Percentiles rank a stretch among this genome's conserved stretches.
phyloP scores from a whole-genome alignment of 2,113 vertebrate genomes.

The Tenebrosternarchus preto region DNA sequence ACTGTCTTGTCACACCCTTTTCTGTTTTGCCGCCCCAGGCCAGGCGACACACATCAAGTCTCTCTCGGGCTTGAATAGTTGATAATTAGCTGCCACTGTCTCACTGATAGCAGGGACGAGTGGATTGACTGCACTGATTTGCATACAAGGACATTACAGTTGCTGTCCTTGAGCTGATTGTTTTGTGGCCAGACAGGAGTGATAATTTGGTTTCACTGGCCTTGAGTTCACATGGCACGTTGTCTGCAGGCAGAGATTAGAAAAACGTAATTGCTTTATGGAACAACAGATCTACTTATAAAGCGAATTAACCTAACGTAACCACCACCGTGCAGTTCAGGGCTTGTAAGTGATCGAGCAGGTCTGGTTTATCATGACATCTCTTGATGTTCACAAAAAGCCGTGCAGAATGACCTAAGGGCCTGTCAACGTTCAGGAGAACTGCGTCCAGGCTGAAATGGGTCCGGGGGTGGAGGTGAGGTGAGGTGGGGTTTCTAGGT shows the following conservation, averaged over 20 bases:
- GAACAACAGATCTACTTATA: too few species aligned
- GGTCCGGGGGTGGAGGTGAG: conserved; percentile 8
- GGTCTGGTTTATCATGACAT: too few species aligned
- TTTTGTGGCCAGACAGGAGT: not conserved
- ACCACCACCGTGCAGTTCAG: too few species aligned
- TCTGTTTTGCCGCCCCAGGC: not conserved
- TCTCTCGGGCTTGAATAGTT: not conserved
- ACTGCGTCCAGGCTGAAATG: conserved; percentile 22
- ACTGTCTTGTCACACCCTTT: not conserved
- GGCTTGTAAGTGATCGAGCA: too few species aligned
- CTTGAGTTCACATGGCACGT: not conserved
- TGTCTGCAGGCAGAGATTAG: too few species aligned
- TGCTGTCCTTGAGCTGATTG: not conserved
- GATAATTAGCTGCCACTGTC: not conserved
- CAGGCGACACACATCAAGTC: too few species aligned
- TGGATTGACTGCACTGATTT: not conserved
- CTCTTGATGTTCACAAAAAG: not conserved
- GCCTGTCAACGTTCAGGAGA: not conserved
- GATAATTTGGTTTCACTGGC: not conserved
- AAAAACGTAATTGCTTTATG: too few species aligned
- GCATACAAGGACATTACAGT: not conserved
- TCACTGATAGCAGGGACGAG: not conserved
- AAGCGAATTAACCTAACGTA: too few species aligned
- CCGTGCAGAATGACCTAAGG: not conserved
- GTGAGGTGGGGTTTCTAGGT: too few species aligned